phyloP scores from a whole-genome alignment of 2,113 vertebrate genomes.

The Leucopsar rothschildi region DNA sequence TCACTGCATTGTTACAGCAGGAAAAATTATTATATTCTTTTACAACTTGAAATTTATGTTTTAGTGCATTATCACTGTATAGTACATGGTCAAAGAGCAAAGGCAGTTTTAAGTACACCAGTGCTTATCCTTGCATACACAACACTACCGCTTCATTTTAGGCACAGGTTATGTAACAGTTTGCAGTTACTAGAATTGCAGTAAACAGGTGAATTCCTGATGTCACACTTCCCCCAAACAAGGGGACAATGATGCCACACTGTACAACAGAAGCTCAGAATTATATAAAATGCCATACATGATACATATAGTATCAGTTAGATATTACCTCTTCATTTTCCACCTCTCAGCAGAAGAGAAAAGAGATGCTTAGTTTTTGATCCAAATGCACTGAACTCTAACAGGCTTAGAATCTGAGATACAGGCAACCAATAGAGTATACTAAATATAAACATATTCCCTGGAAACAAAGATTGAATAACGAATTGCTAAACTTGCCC shows the following conservation, averaged over 20 bases:
- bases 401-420: neutral
- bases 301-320: neutral
- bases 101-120: neutral
- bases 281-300: neutral
- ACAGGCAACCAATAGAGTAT: neutral
- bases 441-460: neutral
- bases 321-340: neutral
- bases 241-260: rapidly evolving
- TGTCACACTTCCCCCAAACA: neutral
- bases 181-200: neutral
- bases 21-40: slow-evolving; percentile 9
- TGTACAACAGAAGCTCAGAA: neutral
- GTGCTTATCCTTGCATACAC: neutral
- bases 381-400: neutral
- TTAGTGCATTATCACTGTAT: neutral
- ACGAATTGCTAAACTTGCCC: neutral
- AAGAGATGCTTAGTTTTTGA: neutral
- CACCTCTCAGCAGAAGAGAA: neutral
- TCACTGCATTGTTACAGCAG: neutral
- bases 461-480: neutral
- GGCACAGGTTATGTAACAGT: neutral
- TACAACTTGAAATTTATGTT: neutral
- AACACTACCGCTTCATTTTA: neutral
- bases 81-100: neutral
- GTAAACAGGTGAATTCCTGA: neutral